These are phyloP conservation scores for Leucophenga varia DNA, from an alignment of 1,140 invertebrate genomes.

Conservation along the genomic window DNA sequence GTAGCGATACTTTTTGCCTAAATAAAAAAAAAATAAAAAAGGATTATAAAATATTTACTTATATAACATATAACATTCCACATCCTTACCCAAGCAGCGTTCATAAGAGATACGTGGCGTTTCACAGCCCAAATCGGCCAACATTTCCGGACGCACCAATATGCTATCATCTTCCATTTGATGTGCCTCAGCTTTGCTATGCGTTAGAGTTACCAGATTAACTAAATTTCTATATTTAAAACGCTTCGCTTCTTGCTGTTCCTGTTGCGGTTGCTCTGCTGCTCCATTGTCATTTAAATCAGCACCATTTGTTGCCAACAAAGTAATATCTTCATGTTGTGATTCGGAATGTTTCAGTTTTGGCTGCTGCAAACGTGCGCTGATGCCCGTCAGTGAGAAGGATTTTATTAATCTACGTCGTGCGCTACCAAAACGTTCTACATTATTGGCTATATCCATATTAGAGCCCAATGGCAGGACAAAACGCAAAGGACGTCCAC, in stretches of 20 bases:
- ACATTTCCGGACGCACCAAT: constrained; percentile 65
- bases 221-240: constrained; percentile 16
- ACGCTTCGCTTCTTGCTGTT: constrained; percentile 5
- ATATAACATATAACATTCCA: constrained; percentile 9
- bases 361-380: constrained; percentile 10
- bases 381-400: constrained; percentile 33
- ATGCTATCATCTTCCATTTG: constrained; percentile 57
- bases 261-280: neutral
- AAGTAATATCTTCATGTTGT: constrained; percentile 40
- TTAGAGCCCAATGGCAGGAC: constrained; percentile 61
- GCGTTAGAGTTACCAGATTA: constrained; percentile 59
- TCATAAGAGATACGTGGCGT: constrained; percentile 81
- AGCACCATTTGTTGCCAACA: constrained; percentile 33
- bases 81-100: constrained; percentile 61
- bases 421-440: neutral
- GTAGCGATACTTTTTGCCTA: constrained; percentile 72
- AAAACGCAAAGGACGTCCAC: constrained; percentile 73
- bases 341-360: constrained; percentile 38
- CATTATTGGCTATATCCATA: neutral
- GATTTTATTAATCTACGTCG: constrained; percentile 34
- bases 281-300: constrained; percentile 4
- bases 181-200: constrained; percentile 60
- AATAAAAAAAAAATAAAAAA: constrained; percentile 7
- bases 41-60: neutral
- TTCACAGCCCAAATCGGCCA: constrained; percentile 79